Evolutionary conservation across 2,888 invertebrate genomes (phyloP), one percentile per base, ranked within the genome.

Genomic region (Pyralis farinalis): DNA sequence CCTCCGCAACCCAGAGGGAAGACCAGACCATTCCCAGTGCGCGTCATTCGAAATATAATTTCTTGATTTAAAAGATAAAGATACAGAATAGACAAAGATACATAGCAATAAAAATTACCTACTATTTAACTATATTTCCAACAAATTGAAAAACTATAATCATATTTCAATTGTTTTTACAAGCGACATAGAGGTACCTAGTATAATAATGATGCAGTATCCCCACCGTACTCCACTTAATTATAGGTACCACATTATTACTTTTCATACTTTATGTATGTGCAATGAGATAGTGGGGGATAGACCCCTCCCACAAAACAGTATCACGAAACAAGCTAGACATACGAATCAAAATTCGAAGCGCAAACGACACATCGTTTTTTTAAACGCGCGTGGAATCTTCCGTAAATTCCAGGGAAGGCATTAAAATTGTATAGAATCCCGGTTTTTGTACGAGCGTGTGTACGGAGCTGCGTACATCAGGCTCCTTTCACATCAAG

Each of bases 381-480:
- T 72, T 64, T 55, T 53, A 45, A 46, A 49, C 46, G 53, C 60
- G 59, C 60, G 58, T 58, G 78, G 80, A 77, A 78, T 82, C 76
- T 72, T 72, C 82, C 80, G 82, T 76, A 82, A 81, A 85, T 85
- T 71, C 85, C 73, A 50, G 57, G 46, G 71, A 64, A 66, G 71
- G 77, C 85, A 86, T 86, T 85, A 85, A 85, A 84, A 84, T 85
- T 84, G 83, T 81, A 81, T 78, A 71, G 74, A 70, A 70, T 70
- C 71, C 58, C 45, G 47, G 61, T 78, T 85, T 84, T 84, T 84
- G 74, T 47, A 7, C n/a, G 40, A 59, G 63, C 60, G 72, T 69
- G 71, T 74, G 76, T 70, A 72, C 69, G 65, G 71, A 25, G 25
- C 7, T 62, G 59, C 51, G 63, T 37, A 12, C 31, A 7, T 31